phyloP scores from a whole-genome alignment of 2,113 vertebrate species.

The Anoplopoma fimbria region DNA sequence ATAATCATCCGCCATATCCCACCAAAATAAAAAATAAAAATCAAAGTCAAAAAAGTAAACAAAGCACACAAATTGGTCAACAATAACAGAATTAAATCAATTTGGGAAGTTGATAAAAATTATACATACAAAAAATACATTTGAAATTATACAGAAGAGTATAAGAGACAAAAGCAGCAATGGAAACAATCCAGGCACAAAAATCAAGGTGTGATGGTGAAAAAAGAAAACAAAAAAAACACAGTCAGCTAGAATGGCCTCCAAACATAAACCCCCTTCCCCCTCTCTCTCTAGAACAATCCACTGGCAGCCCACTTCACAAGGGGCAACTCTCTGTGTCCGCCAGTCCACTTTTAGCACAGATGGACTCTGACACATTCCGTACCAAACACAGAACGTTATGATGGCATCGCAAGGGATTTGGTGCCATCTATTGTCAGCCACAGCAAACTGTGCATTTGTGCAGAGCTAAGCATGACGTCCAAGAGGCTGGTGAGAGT shows the following conservation, averaged over 20 bases:
- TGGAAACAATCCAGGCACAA: constrained; percentile 70
- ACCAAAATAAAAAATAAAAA: constrained; percentile 30
- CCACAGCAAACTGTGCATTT: constrained; percentile 28
- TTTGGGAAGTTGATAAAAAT: constrained; percentile 38
- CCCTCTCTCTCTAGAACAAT: constrained; percentile 69
- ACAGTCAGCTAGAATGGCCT: constrained; percentile 69
- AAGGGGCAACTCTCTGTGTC: constrained; percentile 52
- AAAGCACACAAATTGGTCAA: constrained; percentile 53
- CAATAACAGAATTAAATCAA: constrained; percentile 39
- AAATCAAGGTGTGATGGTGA: constrained; percentile 68
- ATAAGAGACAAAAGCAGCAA: constrained; percentile 57
- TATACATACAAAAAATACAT: constrained; percentile 15
- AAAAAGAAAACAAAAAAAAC: constrained; percentile 41
- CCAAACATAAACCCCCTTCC: constrained; percentile 53
- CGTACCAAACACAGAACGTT: not conserved
- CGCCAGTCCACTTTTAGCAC: constrained; percentile 57
- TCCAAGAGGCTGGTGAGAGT: not conserved
- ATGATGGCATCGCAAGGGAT: constrained; percentile 12
- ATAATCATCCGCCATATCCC: constrained; percentile 29
- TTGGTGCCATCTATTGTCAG: constrained; percentile 73
- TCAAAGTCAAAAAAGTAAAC: constrained; percentile 28
- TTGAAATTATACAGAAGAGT: constrained; percentile 10
- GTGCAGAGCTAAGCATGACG: not conserved
- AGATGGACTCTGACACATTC: constrained; percentile 21
- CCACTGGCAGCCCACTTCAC: constrained; percentile 46